phyloP scores from a whole-genome alignment of 2,888 invertebrate genomes.

The Acronicta aceris region DNA sequence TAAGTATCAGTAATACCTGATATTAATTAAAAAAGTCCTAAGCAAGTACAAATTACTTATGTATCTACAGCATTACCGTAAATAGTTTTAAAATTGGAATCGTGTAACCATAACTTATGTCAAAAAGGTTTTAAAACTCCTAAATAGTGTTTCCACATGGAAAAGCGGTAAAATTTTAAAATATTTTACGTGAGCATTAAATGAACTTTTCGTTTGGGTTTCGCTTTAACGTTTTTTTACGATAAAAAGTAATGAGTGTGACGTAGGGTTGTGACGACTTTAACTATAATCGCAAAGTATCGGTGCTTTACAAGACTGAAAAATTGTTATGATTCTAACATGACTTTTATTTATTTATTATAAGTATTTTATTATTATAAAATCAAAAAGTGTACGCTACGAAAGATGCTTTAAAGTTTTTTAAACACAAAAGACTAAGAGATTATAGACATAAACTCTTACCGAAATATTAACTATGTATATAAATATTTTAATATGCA shows the following conservation, averaged over 20 bases:
- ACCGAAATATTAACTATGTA: too few species aligned
- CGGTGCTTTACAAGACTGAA: background rate
- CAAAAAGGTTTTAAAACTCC: slow-evolving; percentile 36
- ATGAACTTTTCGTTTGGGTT: slow-evolving; percentile 46
- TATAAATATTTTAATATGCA: too few species aligned
- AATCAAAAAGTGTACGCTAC: too few species aligned
- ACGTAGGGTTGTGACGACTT: slow-evolving; percentile 43
- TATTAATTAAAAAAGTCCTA: too few species aligned
- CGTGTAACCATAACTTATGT: slow-evolving; percentile 23
- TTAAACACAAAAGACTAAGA: too few species aligned
- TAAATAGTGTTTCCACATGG: slow-evolving; percentile 42
- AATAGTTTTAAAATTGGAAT: slow-evolving; percentile 16
- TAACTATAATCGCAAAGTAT: slow-evolving; percentile 12
- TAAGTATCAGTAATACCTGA: too few species aligned
- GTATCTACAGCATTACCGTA: background rate
- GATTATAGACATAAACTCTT: too few species aligned
- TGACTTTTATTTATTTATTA: too few species aligned
- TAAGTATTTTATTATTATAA: too few species aligned
- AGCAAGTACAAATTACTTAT: too few species aligned
- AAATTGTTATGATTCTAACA: too few species aligned
- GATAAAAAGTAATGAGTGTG: slow-evolving; percentile 51
- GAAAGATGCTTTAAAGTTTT: too few species aligned
- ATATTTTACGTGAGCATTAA: slow-evolving; percentile 34
- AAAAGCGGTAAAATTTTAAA: slow-evolving; percentile 29
- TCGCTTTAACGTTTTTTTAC: slow-evolving; percentile 54